Percentiles rank a stretch among this genome's conserved stretches.
phyloP scores from a whole-genome alignment of 1,140 invertebrate genomes.

The Drosophila oshimai region DNA sequence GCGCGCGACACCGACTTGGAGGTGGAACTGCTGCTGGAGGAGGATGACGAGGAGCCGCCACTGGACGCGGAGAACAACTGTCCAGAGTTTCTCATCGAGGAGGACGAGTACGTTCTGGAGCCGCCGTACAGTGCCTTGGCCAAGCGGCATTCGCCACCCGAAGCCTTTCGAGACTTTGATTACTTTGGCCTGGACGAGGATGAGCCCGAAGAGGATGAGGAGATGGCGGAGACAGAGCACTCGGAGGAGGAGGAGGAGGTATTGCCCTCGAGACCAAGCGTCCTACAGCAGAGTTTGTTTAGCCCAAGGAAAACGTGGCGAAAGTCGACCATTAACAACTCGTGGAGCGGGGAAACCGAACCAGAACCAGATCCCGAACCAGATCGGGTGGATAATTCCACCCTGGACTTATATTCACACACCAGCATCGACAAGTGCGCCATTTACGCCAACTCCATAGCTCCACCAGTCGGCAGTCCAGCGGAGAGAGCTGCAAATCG shows the following conservation, averaged over 20 bases:
- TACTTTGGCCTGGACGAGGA: slow-evolving; percentile 61
- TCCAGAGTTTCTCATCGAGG: slow-evolving; percentile 48
- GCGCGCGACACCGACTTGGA: slow-evolving; percentile 18
- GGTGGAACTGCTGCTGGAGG: slow-evolving; percentile 33
- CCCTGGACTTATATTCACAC: slow-evolving; percentile 6
- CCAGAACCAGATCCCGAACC: slow-evolving; percentile 17
- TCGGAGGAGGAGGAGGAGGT: slow-evolving; percentile 6
- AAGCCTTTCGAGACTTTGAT: slow-evolving; percentile 71
- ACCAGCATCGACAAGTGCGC: slow-evolving; percentile 22
- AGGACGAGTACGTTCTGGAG: slow-evolving; percentile 55
- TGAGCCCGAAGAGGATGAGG: slow-evolving; percentile 37
- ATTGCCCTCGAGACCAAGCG: neutral
- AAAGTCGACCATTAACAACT: slow-evolving; percentile 15
- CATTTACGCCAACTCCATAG: slow-evolving; percentile 14
- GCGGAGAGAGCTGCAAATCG: neutral
- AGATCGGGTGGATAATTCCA: neutral
- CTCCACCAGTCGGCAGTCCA: neutral
- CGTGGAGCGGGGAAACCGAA: slow-evolving; percentile 9
- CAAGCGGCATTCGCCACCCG: slow-evolving; percentile 67
- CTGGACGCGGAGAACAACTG: slow-evolving; percentile 28
- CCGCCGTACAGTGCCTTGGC: slow-evolving; percentile 73
- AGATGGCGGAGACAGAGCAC: neutral
- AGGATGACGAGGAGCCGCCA: slow-evolving; percentile 17
- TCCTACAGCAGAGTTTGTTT: slow-evolving; percentile 20
- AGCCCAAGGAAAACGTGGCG: slow-evolving; percentile 43